Evolutionary conservation across 35 echinoderm and acorn worm genomes (phyloP).

Genomic region (Amphiura filiformis): DNA sequence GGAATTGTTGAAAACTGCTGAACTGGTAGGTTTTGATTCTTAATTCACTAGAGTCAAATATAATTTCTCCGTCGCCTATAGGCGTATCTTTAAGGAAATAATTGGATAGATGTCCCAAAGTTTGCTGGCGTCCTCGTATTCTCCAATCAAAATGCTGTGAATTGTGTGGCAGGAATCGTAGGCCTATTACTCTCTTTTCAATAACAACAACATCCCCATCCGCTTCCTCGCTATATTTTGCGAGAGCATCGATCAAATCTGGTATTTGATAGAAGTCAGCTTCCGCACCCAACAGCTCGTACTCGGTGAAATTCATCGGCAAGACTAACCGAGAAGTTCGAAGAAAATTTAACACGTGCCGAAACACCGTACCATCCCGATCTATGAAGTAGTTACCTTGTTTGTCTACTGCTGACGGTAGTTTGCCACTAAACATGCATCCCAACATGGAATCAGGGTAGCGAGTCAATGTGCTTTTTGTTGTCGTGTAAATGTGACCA

Average conservation of each 20-base stretch:
- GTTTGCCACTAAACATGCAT: constrained; percentile 48
- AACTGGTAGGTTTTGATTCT: too few relatives aligned
- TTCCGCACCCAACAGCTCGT: constrained; percentile 19
- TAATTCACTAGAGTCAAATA: too few relatives aligned
- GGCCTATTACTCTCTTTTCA: too few relatives aligned
- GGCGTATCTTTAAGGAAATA: too few relatives aligned
- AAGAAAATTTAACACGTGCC: constrained; percentile 55
- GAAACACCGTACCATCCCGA: constrained; percentile 49
- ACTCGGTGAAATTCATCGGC: constrained; percentile 20
- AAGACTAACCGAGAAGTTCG: constrained; percentile 25
- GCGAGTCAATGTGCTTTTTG: constrained; percentile 10
- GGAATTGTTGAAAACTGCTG: too few relatives aligned
- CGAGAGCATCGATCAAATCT: neutral
- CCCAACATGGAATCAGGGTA: constrained; percentile 10
- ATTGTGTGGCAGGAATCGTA: too few relatives aligned
- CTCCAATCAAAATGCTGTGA: too few relatives aligned
- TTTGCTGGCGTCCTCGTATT: too few relatives aligned
- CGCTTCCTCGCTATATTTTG: too few relatives aligned
- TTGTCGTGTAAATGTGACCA: constrained; percentile 28
- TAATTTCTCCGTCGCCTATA: too few relatives aligned
- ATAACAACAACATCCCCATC: too few relatives aligned
- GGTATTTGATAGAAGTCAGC: constrained; percentile 38
- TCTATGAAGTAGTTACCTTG: constrained; percentile 40
- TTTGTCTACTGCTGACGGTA: neutral
- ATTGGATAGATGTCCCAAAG: too few relatives aligned